phyloP scores from a whole-genome alignment of 2,888 invertebrate genomes.

The Molorchus minor region DNA sequence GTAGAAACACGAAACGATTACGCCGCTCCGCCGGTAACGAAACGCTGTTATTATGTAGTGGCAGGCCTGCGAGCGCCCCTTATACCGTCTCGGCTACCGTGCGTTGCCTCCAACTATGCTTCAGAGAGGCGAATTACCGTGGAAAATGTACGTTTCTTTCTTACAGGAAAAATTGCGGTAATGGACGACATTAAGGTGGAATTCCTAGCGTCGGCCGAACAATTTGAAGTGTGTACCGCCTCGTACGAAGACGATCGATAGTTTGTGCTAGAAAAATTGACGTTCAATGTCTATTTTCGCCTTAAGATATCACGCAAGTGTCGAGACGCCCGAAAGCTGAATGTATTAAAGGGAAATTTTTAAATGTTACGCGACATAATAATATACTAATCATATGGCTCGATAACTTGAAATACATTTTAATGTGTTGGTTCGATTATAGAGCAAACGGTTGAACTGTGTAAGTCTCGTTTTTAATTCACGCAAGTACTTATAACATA shows the following conservation, averaged over 20 bases:
- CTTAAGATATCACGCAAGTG: too few relatives aligned
- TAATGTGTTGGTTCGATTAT: too few relatives aligned
- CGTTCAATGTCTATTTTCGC: background rate
- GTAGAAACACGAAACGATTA: slow-evolving; percentile 61
- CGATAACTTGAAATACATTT: too few relatives aligned
- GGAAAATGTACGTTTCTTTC: slow-evolving; percentile 23
- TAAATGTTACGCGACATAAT: too few relatives aligned
- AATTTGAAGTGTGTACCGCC: background rate
- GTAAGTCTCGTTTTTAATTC: too few relatives aligned
- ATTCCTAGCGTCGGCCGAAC: background rate
- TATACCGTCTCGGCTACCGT: slow-evolving; percentile 39
- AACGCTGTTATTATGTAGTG: slow-evolving; percentile 62
- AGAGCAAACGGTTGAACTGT: too few relatives aligned
- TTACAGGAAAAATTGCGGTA: slow-evolving; percentile 13
- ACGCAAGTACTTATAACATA: too few relatives aligned
- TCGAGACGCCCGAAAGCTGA: too few relatives aligned
- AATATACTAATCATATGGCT: too few relatives aligned
- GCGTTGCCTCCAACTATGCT: slow-evolving; percentile 25
- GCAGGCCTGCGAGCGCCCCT: slow-evolving; percentile 58
- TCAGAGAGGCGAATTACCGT: slow-evolving; percentile 13
- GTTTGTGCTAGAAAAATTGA: background rate
- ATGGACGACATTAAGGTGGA: slow-evolving; percentile 11
- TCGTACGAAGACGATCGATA: background rate
- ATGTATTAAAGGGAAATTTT: too few relatives aligned
- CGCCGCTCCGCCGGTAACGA: slow-evolving; percentile 53